phyloP scores from a whole-genome alignment of 2,797 vertebrate species.

The Antennarius maculatus region DNA sequence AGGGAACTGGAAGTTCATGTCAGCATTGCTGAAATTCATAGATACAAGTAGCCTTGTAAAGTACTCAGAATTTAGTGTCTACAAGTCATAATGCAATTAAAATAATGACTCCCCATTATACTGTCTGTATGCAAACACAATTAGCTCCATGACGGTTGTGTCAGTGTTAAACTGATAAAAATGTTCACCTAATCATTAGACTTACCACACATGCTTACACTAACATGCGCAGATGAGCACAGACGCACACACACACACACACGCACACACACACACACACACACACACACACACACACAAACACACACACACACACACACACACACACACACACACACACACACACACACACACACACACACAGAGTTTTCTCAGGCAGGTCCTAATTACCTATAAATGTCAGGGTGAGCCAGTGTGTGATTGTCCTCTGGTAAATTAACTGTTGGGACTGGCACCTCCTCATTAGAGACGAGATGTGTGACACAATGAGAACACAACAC shows the following conservation, averaged over 20 bases:
- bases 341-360: conserved; percentile 34
- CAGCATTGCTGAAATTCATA: too few relatives aligned
- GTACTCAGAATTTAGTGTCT: conserved; percentile 30
- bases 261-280: too few relatives aligned
- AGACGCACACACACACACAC: too few relatives aligned
- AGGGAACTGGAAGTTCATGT: background rate
- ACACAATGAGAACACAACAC: conserved; percentile 73
- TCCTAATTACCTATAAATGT: conserved; percentile 97
- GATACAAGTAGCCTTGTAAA: background rate
- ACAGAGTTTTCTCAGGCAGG: conserved; percentile 51
- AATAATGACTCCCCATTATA: conserved; percentile 58
- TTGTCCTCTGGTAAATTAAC: conserved; percentile 92
- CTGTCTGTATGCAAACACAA: conserved; percentile 46
- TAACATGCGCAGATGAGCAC: background rate
- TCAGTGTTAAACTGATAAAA: conserved; percentile 59
- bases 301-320: conserved; percentile 19
- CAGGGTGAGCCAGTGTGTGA: conserved; percentile 86
- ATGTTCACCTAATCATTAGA: conserved; percentile 52
- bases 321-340: conserved; percentile 18
- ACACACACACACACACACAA: conserved; percentile 19
- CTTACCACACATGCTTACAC: conserved; percentile 14
- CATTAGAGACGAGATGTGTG: conserved; percentile 86
- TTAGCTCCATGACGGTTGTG: conserved; percentile 50
- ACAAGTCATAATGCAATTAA: conserved; percentile 58
- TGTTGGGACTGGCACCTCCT: conserved; percentile 83